A percentile compares a stretch with the other conserved stretches of the same genome.
Conservation (phyloP, 2,113 vertebrate species). For the Rhea pennata region DNA sequence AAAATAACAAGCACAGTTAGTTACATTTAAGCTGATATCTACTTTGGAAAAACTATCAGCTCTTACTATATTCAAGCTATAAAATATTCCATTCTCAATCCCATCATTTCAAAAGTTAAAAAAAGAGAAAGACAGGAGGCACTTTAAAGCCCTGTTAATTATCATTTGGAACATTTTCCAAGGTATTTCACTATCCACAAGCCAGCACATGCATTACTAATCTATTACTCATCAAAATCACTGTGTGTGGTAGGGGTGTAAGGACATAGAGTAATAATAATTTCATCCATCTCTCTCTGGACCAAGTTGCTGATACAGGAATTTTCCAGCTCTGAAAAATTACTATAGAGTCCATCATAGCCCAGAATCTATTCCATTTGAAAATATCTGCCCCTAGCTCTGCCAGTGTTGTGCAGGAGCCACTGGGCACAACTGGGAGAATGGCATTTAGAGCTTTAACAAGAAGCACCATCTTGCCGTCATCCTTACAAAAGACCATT, state of each 20-base stretch:
- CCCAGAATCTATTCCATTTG: background rate
- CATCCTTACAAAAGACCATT: background rate
- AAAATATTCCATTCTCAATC: background rate
- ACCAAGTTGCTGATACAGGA: background rate
- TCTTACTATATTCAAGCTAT: background rate
- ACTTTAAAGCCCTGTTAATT: background rate
- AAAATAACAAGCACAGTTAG: background rate
- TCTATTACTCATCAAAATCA: slow-evolving; percentile 1
- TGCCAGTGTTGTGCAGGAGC: background rate
- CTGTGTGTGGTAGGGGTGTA: background rate
- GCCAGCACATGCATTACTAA: background rate
- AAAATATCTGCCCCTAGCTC: background rate
- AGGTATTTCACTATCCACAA: background rate
- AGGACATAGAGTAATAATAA: background rate
- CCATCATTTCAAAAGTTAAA: background rate
- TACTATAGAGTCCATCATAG: background rate
- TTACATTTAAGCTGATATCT: background rate
- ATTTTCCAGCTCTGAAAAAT: background rate
- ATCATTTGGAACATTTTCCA: background rate
- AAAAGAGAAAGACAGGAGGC: background rate
- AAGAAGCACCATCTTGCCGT: background rate
- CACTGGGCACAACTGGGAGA: background rate
- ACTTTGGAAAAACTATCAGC: background rate
- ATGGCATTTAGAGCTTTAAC: background rate
- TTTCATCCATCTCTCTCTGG: background rate